These are phyloP conservation scores for Andricus quercusramuli DNA, from an alignment of 2,888 invertebrate genomes.

Conservation along the genomic window DNA sequence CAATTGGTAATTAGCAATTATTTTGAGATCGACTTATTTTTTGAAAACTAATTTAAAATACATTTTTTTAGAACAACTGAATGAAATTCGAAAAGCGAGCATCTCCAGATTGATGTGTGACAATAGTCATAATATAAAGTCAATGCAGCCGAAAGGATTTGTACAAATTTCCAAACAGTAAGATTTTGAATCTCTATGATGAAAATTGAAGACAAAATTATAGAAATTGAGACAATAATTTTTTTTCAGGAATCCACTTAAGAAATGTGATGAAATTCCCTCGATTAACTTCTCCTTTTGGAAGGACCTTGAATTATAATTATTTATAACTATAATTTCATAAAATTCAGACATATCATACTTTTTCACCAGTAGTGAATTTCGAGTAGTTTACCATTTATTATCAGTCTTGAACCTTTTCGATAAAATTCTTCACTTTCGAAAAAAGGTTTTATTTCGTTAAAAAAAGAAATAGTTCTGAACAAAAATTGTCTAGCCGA, in stretches of 20 bases:
- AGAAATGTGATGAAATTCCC: slow-evolving; percentile 79
- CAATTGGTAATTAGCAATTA: slow-evolving; percentile 79
- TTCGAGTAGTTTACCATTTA: too few relatives aligned
- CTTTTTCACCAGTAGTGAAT: too few relatives aligned
- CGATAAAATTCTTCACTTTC: too few relatives aligned
- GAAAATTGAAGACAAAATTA: neutral
- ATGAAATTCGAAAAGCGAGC: slow-evolving; percentile 87
- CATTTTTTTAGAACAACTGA: slow-evolving; percentile 82
- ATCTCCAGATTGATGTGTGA: slow-evolving; percentile 90
- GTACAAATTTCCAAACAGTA: slow-evolving; percentile 82
- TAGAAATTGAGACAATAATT: slow-evolving; percentile 28
- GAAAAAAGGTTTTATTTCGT: too few relatives aligned
- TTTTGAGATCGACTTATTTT: neutral
- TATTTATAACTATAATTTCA: too few relatives aligned
- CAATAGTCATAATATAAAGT: slow-evolving; percentile 82
- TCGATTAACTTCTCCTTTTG: too few relatives aligned
- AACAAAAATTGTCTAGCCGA: too few relatives aligned
- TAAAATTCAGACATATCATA: too few relatives aligned
- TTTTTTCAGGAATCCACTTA: slow-evolving; percentile 83
- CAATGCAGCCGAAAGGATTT: slow-evolving; percentile 79
- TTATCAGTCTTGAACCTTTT: too few relatives aligned
- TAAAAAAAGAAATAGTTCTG: too few relatives aligned
- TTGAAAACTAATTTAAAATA: neutral
- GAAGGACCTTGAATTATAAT: too few relatives aligned
- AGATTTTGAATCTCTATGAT: slow-evolving; percentile 65